Evolutionary conservation across 37 sponge, comb jelly and placozoan species (phyloP).

Genomic region (Beroe ovata): DNA sequence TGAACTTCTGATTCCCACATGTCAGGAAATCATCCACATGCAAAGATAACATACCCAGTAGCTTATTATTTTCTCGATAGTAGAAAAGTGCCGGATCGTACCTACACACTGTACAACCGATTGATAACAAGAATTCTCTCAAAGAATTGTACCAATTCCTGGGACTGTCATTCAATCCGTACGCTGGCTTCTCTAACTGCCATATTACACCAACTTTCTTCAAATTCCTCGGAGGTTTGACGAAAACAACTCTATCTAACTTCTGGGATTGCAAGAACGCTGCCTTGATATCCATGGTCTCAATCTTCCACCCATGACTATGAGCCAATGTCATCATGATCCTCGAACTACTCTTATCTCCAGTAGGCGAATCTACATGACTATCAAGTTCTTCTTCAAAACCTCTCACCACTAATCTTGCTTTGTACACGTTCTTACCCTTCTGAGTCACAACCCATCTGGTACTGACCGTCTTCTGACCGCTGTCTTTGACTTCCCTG

Average conservation of each 20-base stretch:
- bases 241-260: background rate
- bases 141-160: conserved; percentile 13
- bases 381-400: background rate
- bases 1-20: background rate
- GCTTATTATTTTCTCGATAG: background rate
- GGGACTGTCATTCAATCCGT: background rate
- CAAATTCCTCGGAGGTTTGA: background rate
- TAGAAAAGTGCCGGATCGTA: background rate
- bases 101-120: background rate
- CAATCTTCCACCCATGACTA: background rate
- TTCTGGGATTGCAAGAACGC: conserved; percentile 15
- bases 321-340: background rate
- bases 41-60: background rate
- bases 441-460: conserved; percentile 16
- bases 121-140: background rate
- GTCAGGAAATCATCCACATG: conserved; percentile 37
- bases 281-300: conserved; percentile 5
- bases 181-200: conserved; percentile 12
- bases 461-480: background rate
- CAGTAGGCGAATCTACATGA: conserved; percentile 20
- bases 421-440: background rate
- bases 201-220: conserved; percentile 25
- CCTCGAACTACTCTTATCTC: background rate
- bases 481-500: background rate
- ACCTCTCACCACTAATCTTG: background rate